phyloP scores from a whole-genome alignment of 2,797 vertebrate genomes.

The Sebastes flavidus region DNA sequence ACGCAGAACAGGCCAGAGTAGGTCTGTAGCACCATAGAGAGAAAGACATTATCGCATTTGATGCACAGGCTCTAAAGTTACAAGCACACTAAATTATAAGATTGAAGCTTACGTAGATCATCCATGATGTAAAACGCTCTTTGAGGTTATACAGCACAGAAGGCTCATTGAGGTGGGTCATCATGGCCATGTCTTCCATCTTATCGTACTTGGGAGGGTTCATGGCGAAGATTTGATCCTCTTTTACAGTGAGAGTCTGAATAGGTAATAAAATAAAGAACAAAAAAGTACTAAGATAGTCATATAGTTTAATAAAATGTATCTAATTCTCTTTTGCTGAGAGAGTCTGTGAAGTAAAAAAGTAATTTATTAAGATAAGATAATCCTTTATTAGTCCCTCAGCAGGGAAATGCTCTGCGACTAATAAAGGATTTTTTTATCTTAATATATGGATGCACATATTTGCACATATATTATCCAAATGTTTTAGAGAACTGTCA shows the following conservation, averaged over 20 bases:
- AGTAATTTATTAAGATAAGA: background rate
- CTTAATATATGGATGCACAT: too few relatives aligned
- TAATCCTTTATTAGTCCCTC: too few relatives aligned
- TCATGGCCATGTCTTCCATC: constrained; percentile 84
- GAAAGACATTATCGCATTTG: background rate
- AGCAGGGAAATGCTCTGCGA: too few relatives aligned
- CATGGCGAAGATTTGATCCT: constrained; percentile 56
- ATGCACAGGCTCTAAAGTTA: background rate
- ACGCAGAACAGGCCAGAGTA: constrained; percentile 91
- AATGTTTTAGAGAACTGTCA: background rate
- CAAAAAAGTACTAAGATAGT: background rate
- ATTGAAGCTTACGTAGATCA: constrained; percentile 87
- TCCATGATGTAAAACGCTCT: constrained; percentile 93
- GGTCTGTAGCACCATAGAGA: constrained; percentile 56
- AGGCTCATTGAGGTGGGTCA: constrained; percentile 85
- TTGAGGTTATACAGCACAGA: constrained; percentile 93
- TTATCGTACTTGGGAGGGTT: constrained; percentile 68
- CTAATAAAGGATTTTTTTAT: too few relatives aligned
- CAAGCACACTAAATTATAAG: background rate
- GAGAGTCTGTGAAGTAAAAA: background rate
- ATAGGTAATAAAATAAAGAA: background rate
- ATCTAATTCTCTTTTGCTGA: background rate
- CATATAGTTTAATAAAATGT: background rate
- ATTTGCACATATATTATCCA: background rate
- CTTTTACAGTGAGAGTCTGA: constrained; percentile 61